Evolutionary conservation across 1,140 invertebrate species (phyloP).

Genomic region (Tetramorium parvispinum): DNA sequence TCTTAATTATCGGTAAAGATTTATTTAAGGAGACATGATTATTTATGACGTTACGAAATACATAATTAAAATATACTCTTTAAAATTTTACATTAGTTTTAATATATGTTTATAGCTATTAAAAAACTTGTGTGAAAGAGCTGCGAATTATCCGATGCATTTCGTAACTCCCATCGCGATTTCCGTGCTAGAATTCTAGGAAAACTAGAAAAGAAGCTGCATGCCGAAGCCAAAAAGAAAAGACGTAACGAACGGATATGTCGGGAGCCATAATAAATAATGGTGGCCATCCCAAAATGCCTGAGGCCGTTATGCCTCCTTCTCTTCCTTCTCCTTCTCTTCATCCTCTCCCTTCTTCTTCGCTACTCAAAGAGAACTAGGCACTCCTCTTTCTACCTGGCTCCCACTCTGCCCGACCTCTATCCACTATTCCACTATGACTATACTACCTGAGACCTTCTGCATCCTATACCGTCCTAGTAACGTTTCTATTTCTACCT

Average conservation of each 20-base stretch:
- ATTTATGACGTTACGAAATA: not conserved
- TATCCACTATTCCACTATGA: constrained; percentile 35
- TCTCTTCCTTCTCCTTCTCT: constrained; percentile 20
- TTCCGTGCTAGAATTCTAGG: not conserved
- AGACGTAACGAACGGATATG: constrained; percentile 63
- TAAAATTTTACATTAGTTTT: not conserved
- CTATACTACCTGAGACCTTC: constrained; percentile 35
- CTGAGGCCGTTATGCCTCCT: constrained; percentile 30
- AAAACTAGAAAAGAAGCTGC: constrained; percentile 45
- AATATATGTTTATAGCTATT: not conserved
- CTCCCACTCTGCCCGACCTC: constrained; percentile 4
- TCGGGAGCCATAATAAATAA: constrained; percentile 58
- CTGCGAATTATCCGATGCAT: not conserved
- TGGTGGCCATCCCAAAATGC: constrained; percentile 65
- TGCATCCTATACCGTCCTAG: constrained; percentile 41
- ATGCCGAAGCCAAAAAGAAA: constrained; percentile 4
- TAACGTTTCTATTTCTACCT: constrained; percentile 73
- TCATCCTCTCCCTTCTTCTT: constrained; percentile 19
- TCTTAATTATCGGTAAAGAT: not conserved
- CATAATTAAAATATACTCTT: not conserved
- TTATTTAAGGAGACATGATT: not conserved
- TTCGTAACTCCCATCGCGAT: not conserved
- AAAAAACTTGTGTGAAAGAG: not conserved
- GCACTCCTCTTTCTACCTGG: constrained; percentile 62
- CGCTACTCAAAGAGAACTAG: constrained; percentile 26